These are phyloP conservation scores for Tychaedon coryphoeus DNA, from an alignment of 2,113 vertebrate species.

Conservation along the genomic window DNA sequence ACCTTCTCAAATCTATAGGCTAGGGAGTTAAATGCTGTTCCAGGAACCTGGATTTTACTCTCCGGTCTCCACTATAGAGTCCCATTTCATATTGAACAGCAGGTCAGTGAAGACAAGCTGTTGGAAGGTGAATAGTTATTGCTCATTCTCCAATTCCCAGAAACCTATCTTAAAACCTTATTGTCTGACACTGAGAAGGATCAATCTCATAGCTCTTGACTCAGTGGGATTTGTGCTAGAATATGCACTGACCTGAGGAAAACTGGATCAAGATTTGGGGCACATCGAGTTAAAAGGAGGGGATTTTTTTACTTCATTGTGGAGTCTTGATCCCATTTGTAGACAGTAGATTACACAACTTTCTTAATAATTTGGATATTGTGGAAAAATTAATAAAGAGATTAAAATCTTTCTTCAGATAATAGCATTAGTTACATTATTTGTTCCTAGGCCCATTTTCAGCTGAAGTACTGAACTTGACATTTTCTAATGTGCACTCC, in stretches of 20 bases:
- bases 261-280: neutral
- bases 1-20: neutral
- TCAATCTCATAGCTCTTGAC: neutral
- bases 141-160: neutral
- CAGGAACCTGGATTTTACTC: neutral
- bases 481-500: neutral
- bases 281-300: neutral
- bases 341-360: neutral
- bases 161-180: neutral
- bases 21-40: neutral
- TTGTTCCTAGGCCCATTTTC: neutral
- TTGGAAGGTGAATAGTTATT: neutral
- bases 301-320: neutral
- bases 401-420: neutral
- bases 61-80: neutral
- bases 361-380: neutral
- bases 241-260: neutral
- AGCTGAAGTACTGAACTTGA: neutral
- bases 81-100: neutral
- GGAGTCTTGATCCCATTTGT: neutral
- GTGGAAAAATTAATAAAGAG: neutral
- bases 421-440: neutral
- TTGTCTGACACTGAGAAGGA: neutral
- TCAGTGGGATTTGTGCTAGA: neutral
- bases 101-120: neutral